Conservation (phyloP, 2,888 invertebrate genomes). For the Odontothrips loti region DNA sequence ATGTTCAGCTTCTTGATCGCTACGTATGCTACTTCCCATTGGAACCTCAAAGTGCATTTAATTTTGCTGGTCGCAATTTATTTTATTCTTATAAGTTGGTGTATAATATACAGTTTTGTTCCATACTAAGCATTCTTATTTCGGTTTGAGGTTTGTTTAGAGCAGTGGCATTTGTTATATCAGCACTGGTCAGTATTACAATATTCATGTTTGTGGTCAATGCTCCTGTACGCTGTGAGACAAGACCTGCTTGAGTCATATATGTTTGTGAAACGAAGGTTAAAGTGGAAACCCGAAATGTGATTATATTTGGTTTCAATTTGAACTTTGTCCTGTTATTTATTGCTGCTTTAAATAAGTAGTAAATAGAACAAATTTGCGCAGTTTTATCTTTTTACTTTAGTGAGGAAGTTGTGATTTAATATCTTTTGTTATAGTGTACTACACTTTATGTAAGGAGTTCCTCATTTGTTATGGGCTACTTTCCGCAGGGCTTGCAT, state of each 20-base stretch:
- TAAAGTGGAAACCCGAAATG: background rate
- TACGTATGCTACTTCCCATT: background rate
- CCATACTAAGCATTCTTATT: background rate
- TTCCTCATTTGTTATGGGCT: background rate
- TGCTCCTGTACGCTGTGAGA: background rate
- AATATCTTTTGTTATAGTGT: background rate
- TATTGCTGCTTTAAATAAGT: background rate
- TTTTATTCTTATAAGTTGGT: background rate
- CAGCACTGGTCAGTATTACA: background rate
- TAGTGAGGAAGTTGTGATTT: background rate
- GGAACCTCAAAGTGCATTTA: background rate
- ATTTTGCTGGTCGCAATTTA: background rate
- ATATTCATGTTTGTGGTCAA: background rate
- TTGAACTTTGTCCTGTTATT: background rate
- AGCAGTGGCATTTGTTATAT: background rate
- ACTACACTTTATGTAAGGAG: background rate
- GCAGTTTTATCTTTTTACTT: background rate
- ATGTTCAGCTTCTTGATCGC: background rate
- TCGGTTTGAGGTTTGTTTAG: background rate
- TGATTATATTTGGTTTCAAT: background rate
- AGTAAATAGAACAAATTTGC: background rate
- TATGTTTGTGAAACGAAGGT: background rate
- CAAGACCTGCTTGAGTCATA: background rate
- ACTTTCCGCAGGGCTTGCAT: constrained; percentile 4
- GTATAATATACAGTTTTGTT: background rate